These are phyloP conservation scores for Pollenia angustigena DNA, from an alignment of 2,888 invertebrate genomes.

Conservation along the genomic window DNA sequence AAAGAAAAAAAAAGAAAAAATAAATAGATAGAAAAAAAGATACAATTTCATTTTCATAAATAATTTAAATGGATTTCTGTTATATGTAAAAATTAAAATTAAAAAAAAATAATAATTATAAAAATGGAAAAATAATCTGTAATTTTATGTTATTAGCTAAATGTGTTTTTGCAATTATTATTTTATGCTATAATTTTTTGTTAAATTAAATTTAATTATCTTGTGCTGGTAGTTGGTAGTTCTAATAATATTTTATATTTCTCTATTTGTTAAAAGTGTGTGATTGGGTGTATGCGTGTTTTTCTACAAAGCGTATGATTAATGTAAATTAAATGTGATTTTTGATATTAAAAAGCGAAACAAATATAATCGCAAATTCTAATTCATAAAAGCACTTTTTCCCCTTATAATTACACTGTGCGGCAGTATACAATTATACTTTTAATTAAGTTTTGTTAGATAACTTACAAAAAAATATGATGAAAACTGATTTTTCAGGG, in stretches of 20 bases:
- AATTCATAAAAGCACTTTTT: background rate
- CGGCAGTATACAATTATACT: too few relatives aligned
- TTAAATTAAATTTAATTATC: slow-evolving; percentile 21
- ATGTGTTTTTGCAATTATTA: slow-evolving; percentile 52
- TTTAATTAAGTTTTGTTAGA: too few relatives aligned
- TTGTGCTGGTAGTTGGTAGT: background rate
- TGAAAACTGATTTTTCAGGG: too few relatives aligned
- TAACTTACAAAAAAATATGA: too few relatives aligned
- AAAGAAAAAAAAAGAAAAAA: background rate
- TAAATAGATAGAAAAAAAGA: background rate
- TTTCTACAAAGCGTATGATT: slow-evolving; percentile 76
- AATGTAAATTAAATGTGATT: slow-evolving; percentile 72
- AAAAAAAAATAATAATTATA: background rate
- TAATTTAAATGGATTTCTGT: slow-evolving; percentile 44
- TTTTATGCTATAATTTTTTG: slow-evolving; percentile 3
- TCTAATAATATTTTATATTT: slow-evolving; percentile 18
- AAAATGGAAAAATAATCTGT: background rate
- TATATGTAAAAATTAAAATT: slow-evolving; percentile 3
- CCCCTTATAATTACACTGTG: background rate
- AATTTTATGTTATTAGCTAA: slow-evolving; percentile 51
- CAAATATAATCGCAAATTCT: background rate
- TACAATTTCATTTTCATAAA: slow-evolving; percentile 37
- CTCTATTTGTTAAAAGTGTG: background rate
- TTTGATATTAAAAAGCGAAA: slow-evolving; percentile 41
- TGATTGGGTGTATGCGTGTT: slow-evolving; percentile 12